A percentile compares a stretch with the other conserved stretches of the same genome.
Conservation (phyloP, 2,888 invertebrate species). For the Electrophaes corylata region DNA sequence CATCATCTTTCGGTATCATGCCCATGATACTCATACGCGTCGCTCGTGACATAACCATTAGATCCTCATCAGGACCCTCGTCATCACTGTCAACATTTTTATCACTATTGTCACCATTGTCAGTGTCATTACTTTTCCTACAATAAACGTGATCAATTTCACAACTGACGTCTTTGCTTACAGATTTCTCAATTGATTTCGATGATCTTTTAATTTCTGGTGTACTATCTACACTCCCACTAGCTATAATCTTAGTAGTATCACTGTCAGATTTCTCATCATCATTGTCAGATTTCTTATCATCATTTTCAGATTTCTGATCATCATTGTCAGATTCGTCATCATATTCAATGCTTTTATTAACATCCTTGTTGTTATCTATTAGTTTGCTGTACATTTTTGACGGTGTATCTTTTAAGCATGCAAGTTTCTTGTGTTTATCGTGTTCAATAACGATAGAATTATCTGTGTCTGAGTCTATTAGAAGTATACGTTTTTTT, state of each 20-base stretch:
- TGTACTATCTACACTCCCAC: not conserved
- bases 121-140: slow-evolving; percentile 5
- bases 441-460: slow-evolving; percentile 69
- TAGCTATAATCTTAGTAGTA: not conserved
- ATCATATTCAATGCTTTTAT: slow-evolving; percentile 27
- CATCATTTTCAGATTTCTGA: slow-evolving; percentile 16
- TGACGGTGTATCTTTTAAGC: slow-evolving; percentile 69
- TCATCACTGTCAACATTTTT: slow-evolving; percentile 43
- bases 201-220: not conserved
- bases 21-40: slow-evolving; percentile 81
- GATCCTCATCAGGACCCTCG: slow-evolving; percentile 68
- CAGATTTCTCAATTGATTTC: slow-evolving; percentile 1
- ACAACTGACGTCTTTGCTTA: slow-evolving; percentile 28
- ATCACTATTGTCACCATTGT: slow-evolving; percentile 23
- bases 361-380: slow-evolving; percentile 17
- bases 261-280: slow-evolving; percentile 21
- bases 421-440: slow-evolving; percentile 60
- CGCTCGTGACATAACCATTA: slow-evolving; percentile 75
- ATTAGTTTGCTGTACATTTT: slow-evolving; percentile 48
- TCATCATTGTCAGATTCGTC: slow-evolving; percentile 31
- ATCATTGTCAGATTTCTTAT: slow-evolving; percentile 12
- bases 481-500: slow-evolving; percentile 65
- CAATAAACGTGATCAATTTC: slow-evolving; percentile 30
- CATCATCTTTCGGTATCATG: slow-evolving; percentile 64
- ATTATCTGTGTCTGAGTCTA: slow-evolving; percentile 75